phyloP scores from a whole-genome alignment of 2,888 invertebrate genomes.

The Mylabris sibirica region DNA sequence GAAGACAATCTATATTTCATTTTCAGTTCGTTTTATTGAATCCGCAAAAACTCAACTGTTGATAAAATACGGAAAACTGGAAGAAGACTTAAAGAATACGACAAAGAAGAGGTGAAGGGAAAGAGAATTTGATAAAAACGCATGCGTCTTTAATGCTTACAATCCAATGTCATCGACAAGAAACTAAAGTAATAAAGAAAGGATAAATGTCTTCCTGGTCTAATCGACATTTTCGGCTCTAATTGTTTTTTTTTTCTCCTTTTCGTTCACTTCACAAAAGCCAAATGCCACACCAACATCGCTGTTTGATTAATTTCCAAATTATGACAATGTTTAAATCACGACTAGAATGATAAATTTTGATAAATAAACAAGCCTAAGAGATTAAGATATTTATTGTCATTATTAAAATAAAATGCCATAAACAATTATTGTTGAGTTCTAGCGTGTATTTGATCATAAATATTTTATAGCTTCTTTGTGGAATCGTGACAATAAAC shows the following conservation, averaged over 20 bases:
- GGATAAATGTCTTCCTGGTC: constrained; percentile 39
- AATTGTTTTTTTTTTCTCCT: constrained; percentile 34
- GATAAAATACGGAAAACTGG: constrained; percentile 40
- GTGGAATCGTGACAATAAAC: not conserved
- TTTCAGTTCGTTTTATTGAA: constrained; percentile 49
- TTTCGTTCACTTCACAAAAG: not conserved
- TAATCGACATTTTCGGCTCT: constrained; percentile 27
- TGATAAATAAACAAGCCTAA: not conserved
- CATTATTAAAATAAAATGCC: not conserved
- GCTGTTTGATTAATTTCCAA: not conserved
- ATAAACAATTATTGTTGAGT: not conserved
- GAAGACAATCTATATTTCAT: constrained; percentile 54
- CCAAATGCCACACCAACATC: not conserved
- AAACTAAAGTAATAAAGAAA: constrained; percentile 40
- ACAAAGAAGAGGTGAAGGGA: not conserved
- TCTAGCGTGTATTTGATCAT: not conserved
- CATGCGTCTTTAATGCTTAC: constrained; percentile 35
- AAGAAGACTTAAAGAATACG: not conserved
- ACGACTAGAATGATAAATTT: not conserved
- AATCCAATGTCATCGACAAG: constrained; percentile 33
- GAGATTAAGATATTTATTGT: not conserved
- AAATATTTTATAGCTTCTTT: not conserved
- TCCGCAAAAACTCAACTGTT: constrained; percentile 47
- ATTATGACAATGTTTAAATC: not conserved
- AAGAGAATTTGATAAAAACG: constrained; percentile 20